These are phyloP conservation scores for Protaetia brevitarsis DNA, from an alignment of 1,140 invertebrate genomes.

Conservation along the genomic window DNA sequence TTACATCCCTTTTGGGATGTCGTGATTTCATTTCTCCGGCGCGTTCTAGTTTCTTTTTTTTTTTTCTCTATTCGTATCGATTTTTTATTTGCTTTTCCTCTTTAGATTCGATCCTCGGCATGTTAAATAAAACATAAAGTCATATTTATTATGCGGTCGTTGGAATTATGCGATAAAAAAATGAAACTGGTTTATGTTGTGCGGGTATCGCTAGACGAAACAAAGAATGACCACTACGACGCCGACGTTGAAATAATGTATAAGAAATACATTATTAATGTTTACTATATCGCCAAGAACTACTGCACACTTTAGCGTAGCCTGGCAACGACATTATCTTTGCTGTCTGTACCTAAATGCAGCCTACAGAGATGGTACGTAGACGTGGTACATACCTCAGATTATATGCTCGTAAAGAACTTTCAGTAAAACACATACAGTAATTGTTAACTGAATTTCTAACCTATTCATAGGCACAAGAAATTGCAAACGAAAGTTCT, in stretches of 20 bases:
- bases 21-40: not conserved
- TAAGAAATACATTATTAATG: constrained; percentile 10
- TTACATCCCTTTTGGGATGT: not conserved
- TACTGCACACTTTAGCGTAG: no score
- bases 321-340: no score
- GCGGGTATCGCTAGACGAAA: constrained; percentile 3
- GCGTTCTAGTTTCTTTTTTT: no score
- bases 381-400: no score
- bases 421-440: no score
- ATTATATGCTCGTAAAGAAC: no score
- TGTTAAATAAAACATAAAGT: constrained; percentile 43
- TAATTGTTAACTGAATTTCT: no score
- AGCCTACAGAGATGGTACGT: no score
- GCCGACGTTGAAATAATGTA: not conserved
- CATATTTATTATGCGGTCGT: constrained; percentile 33
- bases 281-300: not conserved
- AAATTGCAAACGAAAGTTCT: no score
- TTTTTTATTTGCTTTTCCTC: not conserved
- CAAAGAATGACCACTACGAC: not conserved
- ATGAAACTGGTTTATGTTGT: constrained; percentile 15
- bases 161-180: constrained; percentile 19
- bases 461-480: no score
- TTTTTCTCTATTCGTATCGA: not conserved
- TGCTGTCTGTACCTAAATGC: no score
- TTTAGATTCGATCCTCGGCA: constrained; percentile 10